Percentiles rank a stretch among this genome's conserved stretches.
phyloP scores from a whole-genome alignment of 1,140 invertebrate species.

The Eumeta japonica region DNA sequence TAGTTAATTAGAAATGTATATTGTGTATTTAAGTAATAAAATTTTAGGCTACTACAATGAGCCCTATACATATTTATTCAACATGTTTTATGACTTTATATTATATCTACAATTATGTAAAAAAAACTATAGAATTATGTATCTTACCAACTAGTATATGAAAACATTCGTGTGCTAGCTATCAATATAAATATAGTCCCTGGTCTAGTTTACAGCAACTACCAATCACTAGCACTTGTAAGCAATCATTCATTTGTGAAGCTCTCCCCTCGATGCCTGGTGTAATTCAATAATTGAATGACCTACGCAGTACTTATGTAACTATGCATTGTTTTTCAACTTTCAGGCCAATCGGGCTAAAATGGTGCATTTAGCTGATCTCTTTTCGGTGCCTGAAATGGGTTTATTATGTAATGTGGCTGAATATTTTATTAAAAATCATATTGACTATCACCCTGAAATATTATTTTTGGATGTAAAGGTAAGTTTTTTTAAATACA shows the following conservation, averaged over 20 bases:
- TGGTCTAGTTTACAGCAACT: slow-evolving; percentile 6
- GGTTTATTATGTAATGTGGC: slow-evolving; percentile 88
- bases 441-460: slow-evolving; percentile 92
- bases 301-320: neutral
- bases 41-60: too few species aligned
- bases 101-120: too few species aligned
- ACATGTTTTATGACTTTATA: too few species aligned
- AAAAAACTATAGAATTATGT: too few species aligned
- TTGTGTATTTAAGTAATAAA: too few species aligned
- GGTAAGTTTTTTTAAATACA: slow-evolving; percentile 56
- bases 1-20: too few species aligned
- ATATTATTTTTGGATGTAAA: slow-evolving; percentile 94
- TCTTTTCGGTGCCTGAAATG: slow-evolving; percentile 98
- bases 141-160: too few species aligned
- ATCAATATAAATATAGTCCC: too few species aligned
- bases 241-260: slow-evolving; percentile 51
- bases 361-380: slow-evolving; percentile 93
- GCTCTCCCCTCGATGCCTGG: slow-evolving; percentile 24
- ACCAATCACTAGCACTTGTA: slow-evolving; percentile 43
- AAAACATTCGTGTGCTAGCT: too few species aligned
- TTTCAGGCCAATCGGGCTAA: slow-evolving; percentile 70
- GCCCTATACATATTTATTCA: too few species aligned
- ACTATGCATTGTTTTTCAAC: slow-evolving; percentile 9
- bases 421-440: slow-evolving; percentile 87
- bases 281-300: slow-evolving; percentile 8